Conservation (phyloP, 2,888 invertebrate genomes). For the Geotrupes spiniger region DNA sequence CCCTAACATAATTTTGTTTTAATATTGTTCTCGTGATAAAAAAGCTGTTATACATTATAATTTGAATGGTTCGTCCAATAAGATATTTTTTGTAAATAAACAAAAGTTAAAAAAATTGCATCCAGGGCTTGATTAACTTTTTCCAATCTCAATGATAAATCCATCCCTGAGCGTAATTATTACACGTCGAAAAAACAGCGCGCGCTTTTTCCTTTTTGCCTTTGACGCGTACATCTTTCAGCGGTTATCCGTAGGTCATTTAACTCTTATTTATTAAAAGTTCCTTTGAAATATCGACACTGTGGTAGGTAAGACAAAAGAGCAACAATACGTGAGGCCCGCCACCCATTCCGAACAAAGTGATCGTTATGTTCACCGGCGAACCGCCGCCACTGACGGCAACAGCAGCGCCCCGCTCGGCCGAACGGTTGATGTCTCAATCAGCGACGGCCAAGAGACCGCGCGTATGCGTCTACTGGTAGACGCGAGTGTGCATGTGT, state of each 20-base stretch:
- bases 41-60: too few species aligned
- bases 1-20: too few species aligned
- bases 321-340: constrained; percentile 19
- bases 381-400: constrained; percentile 14
- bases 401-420: constrained; percentile 8
- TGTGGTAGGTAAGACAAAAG: constrained; percentile 25
- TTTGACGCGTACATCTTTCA: constrained; percentile 13
- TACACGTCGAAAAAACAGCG: too few species aligned
- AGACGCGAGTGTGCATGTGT: neutral
- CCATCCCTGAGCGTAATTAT: too few species aligned
- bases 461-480: neutral
- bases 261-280: constrained; percentile 21
- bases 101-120: too few species aligned
- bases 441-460: constrained; percentile 9
- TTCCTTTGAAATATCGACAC: constrained; percentile 21
- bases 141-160: too few species aligned
- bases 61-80: too few species aligned
- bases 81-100: too few species aligned
- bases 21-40: too few species aligned
- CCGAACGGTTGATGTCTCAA: constrained; percentile 20
- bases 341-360: constrained; percentile 19
- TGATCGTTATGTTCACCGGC: constrained; percentile 17
- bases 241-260: constrained; percentile 11
- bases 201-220: neutral
- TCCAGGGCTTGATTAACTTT: too few species aligned